Evolutionary conservation across 2,888 invertebrate genomes (phyloP), one percentile per base, ranked within the genome.

Genomic region (Labia minor): DNA sequence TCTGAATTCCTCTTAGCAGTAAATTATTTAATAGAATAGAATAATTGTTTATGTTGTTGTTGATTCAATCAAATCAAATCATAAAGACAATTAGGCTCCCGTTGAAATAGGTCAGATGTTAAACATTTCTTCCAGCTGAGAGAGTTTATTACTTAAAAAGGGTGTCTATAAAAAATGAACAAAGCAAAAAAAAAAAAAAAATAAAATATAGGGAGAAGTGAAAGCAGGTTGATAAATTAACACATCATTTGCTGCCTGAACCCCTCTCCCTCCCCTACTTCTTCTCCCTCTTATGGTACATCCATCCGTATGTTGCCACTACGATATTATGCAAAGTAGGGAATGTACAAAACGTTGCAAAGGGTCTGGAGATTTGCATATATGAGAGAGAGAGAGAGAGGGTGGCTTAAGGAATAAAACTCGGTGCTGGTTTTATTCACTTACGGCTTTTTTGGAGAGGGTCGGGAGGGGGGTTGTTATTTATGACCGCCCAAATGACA

Each of bases 151-250:
- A 49, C 49, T 49, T n/a, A 49, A 49, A 49, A 49, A 49, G 49
- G 49, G 49, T 16, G 49, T 49, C 49, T 14, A 49, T 49, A 49
- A 49, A 49, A 49, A 49, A 14, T n/a, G 49, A 26, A 26, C 26
- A 26, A 8, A 26, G 8, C 8, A 26, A 26, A 26, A 26, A 26
- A 26, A 6, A 26, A 26, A 26, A 26, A 6, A 26, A 26, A 26
- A 26, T 6, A 26, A 11, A 49, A 49, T 4, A 49, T 11, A 14
- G 49, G 33, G 33, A 14, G 49, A 49, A 14, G 4, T 8, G 16
- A 49, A 49, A 49, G 49, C 49, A 49, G 49, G 49, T 49, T 49
- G 49, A 49, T 49, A 49, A 49, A 49, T 49, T 49, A 49, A 49
- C 49, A 49, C 49, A 49, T 49, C 49, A 49, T 49, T 49, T 49